These are phyloP conservation scores for Helogale parvula DNA, from an alignment of 2,113 vertebrate genomes.

Conservation along the genomic window DNA sequence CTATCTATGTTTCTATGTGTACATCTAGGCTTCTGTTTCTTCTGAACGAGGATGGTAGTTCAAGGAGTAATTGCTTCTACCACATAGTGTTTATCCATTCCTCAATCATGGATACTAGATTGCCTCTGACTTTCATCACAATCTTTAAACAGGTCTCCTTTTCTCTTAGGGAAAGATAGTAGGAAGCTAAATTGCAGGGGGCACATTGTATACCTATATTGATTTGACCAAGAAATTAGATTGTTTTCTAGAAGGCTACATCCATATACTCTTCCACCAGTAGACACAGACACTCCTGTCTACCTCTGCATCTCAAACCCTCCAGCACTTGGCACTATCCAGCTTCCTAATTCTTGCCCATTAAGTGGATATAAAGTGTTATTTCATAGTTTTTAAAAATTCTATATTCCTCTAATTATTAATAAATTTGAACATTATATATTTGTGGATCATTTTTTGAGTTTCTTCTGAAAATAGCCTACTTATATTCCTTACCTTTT, in stretches of 20 bases:
- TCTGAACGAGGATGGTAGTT: neutral
- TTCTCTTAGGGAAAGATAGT: neutral
- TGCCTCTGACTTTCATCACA: neutral
- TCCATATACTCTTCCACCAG: neutral
- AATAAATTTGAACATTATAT: neutral
- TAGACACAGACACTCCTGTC: neutral
- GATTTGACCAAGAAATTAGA: neutral
- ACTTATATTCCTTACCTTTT: neutral
- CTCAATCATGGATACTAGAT: neutral
- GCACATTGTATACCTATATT: neutral
- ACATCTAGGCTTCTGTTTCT: neutral
- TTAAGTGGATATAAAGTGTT: neutral
- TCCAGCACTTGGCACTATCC: neutral
- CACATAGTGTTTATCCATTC: neutral
- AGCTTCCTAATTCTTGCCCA: neutral
- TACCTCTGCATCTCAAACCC: neutral
- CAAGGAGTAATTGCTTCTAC: neutral
- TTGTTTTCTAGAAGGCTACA: neutral
- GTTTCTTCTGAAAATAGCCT: slow-evolving; percentile 9
- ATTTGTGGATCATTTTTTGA: neutral
- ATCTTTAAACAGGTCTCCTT: neutral
- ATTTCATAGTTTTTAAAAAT: neutral
- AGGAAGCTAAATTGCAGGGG: neutral
- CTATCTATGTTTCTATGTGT: neutral
- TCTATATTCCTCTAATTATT: neutral